These are phyloP conservation scores for Rotaria socialis DNA, from an alignment of 2,888 invertebrate genomes.

Conservation along the genomic window DNA sequence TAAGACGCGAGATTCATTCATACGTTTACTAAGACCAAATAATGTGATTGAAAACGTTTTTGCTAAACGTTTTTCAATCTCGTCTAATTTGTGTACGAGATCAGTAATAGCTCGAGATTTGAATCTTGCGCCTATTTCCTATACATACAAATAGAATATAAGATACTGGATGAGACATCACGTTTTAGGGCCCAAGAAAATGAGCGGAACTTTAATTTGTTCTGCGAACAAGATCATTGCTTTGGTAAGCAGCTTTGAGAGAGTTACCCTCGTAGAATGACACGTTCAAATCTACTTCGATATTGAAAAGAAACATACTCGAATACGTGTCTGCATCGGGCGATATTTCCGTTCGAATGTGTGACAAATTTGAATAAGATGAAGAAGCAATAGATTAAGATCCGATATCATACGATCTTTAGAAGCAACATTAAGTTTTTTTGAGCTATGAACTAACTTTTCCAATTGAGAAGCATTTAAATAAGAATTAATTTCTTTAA, in stretches of 20 bases:
- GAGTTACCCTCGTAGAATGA: no score
- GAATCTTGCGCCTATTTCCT: not conserved
- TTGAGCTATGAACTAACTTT: not conserved
- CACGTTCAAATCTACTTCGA: no score
- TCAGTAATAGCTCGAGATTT: not conserved
- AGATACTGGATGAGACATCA: not conserved
- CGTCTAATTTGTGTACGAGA: not conserved
- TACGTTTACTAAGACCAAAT: not conserved
- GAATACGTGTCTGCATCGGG: not conserved
- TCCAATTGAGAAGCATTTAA: not conserved
- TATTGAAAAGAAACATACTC: not conserved
- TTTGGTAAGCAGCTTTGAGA: no score
- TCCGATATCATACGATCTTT: slow-evolving; percentile 14
- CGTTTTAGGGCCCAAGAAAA: no score
- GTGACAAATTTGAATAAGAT: not conserved
- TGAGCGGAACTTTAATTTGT: no score
- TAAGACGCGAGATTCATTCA: not conserved
- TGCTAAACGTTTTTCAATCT: slow-evolving; percentile 1
- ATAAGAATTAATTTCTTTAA: slow-evolving; percentile 13
- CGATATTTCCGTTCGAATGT: not conserved
- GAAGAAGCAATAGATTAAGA: not conserved
- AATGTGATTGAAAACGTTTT: not conserved
- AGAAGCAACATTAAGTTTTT: not conserved
- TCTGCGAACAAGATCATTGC: no score
- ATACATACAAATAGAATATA: not conserved